These are phyloP conservation scores for Merodon equestris DNA, from an alignment of 2,888 invertebrate genomes.

Conservation along the genomic window DNA sequence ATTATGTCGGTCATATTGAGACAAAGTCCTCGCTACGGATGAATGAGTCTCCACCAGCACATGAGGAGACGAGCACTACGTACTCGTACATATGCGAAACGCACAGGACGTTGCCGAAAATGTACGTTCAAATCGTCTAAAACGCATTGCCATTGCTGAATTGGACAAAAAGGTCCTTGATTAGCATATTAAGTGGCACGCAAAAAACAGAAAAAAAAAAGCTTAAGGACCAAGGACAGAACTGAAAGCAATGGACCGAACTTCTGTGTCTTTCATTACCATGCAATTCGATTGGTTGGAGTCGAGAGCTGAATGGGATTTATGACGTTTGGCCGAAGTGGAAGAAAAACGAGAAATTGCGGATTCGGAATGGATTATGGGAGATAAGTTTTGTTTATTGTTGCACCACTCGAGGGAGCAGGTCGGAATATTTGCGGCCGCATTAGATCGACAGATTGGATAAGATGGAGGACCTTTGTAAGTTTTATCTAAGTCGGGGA, in stretches of 20 bases:
- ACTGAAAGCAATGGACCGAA: conserved; percentile 28
- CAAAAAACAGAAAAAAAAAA: conserved; percentile 1
- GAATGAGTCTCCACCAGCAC: conserved; percentile 22
- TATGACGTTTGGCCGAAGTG: conserved; percentile 17
- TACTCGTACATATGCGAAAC: conserved; percentile 49
- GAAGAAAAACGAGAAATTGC: conserved; percentile 21
- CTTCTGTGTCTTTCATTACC: conserved; percentile 36
- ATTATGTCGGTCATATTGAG: conserved; percentile 68
- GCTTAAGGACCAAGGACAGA: conserved; percentile 4
- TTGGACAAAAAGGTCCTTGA: conserved; percentile 54
- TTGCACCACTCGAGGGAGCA: conserved; percentile 31
- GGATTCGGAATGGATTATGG: conserved; percentile 48
- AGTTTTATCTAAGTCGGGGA: conserved; percentile 47
- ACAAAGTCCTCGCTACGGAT: conserved; percentile 58
- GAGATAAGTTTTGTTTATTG: conserved; percentile 58
- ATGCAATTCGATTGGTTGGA: conserved; percentile 61
- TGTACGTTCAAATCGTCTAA: conserved; percentile 55
- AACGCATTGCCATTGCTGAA: conserved; percentile 55
- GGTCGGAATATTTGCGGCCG: conserved; percentile 33
- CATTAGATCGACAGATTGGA: conserved; percentile 45
- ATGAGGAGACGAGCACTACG: conserved; percentile 20
- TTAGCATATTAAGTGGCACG: conserved; percentile 62
- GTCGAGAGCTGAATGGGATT: conserved; percentile 26
- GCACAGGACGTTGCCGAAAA: conserved; percentile 39
- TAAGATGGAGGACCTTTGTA: conserved; percentile 53